A percentile compares a stretch with the other conserved stretches of the same genome.
Conservation (phyloP, 2,113 vertebrate species). For the Nipponia nippon region DNA sequence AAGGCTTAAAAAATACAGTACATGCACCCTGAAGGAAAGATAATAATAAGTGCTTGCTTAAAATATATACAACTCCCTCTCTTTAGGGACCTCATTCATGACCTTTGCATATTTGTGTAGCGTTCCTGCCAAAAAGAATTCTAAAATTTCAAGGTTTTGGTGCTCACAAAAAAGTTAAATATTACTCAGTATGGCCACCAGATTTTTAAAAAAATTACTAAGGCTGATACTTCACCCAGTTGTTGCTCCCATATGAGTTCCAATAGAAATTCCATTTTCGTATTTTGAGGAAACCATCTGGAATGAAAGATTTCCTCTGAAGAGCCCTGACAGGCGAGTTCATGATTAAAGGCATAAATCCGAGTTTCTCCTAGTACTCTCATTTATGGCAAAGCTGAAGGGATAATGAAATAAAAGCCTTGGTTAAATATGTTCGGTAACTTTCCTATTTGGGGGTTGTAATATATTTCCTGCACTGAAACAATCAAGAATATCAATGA, state of each 20-base stretch:
- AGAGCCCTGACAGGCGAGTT: background rate
- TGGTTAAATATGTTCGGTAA: background rate
- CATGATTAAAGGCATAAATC: background rate
- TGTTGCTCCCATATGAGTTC: background rate
- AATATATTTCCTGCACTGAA: background rate
- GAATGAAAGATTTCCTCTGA: background rate
- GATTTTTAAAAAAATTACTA: background rate
- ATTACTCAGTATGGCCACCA: background rate
- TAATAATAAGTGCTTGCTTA: background rate
- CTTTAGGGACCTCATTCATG: background rate
- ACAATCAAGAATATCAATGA: background rate
- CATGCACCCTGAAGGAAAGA: background rate
- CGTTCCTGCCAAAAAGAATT: background rate
- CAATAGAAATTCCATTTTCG: background rate
- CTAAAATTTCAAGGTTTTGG: background rate
- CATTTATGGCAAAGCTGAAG: background rate
- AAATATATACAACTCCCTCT: background rate
- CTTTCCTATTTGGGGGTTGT: background rate
- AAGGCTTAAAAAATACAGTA: background rate
- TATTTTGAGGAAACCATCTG: background rate
- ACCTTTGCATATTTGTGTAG: background rate
- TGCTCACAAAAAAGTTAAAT: background rate
- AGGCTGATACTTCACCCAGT: background rate
- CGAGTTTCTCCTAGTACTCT: background rate
- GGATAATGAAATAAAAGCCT: background rate